Conservation (phyloP, 2,113 vertebrate species). For the Dasyornis broadbenti region DNA sequence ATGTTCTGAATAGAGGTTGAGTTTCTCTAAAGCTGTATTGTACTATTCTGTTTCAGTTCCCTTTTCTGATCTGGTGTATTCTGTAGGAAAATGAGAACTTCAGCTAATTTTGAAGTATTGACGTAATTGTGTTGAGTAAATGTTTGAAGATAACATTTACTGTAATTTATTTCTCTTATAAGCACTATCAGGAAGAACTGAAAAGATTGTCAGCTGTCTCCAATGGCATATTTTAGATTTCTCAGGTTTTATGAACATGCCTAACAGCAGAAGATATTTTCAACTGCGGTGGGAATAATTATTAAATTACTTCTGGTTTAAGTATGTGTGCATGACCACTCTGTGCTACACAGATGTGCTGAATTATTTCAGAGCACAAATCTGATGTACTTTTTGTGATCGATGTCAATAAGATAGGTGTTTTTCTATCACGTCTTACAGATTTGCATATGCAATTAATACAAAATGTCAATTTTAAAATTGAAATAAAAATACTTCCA, state of each 20-base stretch:
- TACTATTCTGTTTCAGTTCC: not conserved
- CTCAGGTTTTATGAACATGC: not conserved
- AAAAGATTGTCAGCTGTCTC: not conserved
- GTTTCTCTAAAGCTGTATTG: not conserved
- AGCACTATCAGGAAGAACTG: not conserved
- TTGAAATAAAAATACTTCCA: not conserved
- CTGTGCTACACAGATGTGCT: not conserved
- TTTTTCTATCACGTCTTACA: not conserved
- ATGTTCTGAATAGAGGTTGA: not conserved
- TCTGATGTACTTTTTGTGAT: not conserved
- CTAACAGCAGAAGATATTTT: not conserved
- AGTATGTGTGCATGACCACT: not conserved
- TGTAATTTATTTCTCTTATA: not conserved
- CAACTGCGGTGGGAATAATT: not conserved
- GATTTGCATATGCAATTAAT: not conserved
- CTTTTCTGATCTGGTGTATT: not conserved
- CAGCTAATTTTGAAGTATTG: not conserved
- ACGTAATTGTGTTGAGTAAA: not conserved
- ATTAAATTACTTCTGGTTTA: not conserved
- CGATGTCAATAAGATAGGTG: not conserved
- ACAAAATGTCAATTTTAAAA: not conserved
- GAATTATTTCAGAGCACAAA: not conserved
- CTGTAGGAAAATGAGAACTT: not conserved
- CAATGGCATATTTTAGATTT: not conserved
- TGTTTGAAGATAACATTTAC: not conserved